Base-by-base conservation (phyloP, 2,888 invertebrate genomes). In the Zygothrica quintamaculata region DNA sequence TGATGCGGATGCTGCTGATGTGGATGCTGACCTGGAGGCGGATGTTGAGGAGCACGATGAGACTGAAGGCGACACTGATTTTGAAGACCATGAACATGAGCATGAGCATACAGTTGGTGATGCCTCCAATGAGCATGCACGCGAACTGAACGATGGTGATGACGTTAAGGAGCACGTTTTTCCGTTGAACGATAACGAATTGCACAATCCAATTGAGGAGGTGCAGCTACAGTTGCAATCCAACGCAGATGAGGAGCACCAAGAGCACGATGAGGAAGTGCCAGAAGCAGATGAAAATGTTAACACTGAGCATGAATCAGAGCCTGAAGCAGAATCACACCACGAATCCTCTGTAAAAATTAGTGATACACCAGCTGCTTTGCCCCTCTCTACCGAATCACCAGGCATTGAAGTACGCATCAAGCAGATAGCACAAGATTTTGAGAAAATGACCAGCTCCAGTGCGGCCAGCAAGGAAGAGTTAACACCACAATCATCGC, bases 381-480 rank as follows among this genome's bases (percentile, higher is more conserved):
- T 74, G 64, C 84, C 86, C 37, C 77, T 77, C 39, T 75, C 79
- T 36, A 84, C 87, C 8, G 89, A 89, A 26, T 70, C 84, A 36
- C 87, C 90, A n/a, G 81, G 88, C n/a, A 89, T 91, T 42, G 91
- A 91, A 68, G 87, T 91, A 58, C 88, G 90, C 44, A 68, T 91
- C 7, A 89, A 89, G 77, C 89, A 90, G 66, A 89, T 91, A 7
- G 88, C 90, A 1, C 89, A 91, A 57, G 90, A 90, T 58, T 87
- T 90, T 57, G 90, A 90, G 74, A 90, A 90, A 68, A 79, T 87
- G 65, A 78, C 88, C 44, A 82, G 87, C 46, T 87, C 81, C 29
- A 65, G 73, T 42, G 85, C 29, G n/a, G 37, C 42, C 29, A 36
- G 78, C 46, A 88, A 82, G 52, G 90, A 91, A 43, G 90, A 90